Percentiles rank a stretch among this genome's conserved stretches.
Evolutionary conservation across 53 echinoderm and acorn worm species (phyloP).

Genomic region (Zoroaster sp.): DNA sequence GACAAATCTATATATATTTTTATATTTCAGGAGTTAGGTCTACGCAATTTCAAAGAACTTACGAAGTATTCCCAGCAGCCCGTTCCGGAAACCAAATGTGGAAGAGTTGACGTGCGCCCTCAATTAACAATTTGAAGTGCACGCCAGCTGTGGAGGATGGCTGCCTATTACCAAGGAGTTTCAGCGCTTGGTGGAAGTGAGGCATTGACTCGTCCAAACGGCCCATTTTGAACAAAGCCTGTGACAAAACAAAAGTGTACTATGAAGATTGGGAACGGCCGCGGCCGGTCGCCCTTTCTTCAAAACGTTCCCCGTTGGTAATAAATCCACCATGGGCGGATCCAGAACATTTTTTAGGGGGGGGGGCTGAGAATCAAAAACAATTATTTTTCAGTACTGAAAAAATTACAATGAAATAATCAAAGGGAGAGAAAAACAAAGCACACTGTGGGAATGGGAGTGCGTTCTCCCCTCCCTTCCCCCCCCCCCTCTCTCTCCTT

Average conservation of each 20-base stretch:
- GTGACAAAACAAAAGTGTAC: not conserved
- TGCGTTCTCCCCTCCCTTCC: too few species aligned
- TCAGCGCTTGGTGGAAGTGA: constrained; percentile 77
- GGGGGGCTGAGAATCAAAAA: too few species aligned
- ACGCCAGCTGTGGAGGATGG: constrained; percentile 49
- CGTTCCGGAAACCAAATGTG: constrained; percentile 61
- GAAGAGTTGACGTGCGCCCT: constrained; percentile 63
- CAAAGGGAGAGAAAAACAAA: too few species aligned
- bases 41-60: constrained; percentile 4
- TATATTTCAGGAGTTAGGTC: not conserved
- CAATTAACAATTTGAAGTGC: constrained; percentile 57
- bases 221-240: constrained; percentile 94
- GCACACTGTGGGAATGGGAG: too few species aligned
- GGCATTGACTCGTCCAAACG: constrained; percentile 92
- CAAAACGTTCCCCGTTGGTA: too few species aligned
- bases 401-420: too few species aligned
- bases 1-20: too few species aligned
- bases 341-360: too few species aligned
- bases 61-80: constrained; percentile 60
- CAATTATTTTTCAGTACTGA: too few species aligned
- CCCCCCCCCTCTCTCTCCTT: too few species aligned
- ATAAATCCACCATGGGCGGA: too few species aligned
- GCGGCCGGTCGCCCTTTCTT: too few species aligned
- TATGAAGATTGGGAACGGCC: not conserved
- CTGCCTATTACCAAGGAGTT: constrained; percentile 76